phyloP scores from a whole-genome alignment of 2,888 invertebrate genomes.

The Liposcelis brunnea region DNA sequence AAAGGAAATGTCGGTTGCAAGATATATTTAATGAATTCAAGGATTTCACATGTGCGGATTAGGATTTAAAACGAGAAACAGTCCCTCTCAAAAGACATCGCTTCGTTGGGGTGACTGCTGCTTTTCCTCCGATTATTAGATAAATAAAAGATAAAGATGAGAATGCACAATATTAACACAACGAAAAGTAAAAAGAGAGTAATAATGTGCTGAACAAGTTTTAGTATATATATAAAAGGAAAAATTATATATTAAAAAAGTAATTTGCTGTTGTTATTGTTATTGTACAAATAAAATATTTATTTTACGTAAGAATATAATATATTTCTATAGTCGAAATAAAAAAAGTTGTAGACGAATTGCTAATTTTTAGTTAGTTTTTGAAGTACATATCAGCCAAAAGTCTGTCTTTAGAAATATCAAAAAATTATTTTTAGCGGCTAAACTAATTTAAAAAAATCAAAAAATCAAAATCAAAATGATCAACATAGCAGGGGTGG shows the following conservation, averaged over 20 bases:
- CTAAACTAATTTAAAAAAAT: background rate
- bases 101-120: conserved; percentile 94
- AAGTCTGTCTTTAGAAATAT: conserved; percentile 11
- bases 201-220: background rate
- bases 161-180: no score
- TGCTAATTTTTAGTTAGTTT: conserved; percentile 3
- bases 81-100: conserved; percentile 93
- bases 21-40: no score
- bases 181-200: no score
- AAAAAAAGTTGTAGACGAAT: background rate
- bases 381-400: conserved; percentile 15
- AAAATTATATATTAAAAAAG: background rate
- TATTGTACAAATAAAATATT: conserved; percentile 6
- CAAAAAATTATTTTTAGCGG: conserved; percentile 2
- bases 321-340: conserved; percentile 1
- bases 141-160: background rate
- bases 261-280: conserved; percentile 7
- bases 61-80: conserved; percentile 90
- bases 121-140: conserved; percentile 18
- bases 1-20: no score
- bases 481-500: conserved; percentile 82
- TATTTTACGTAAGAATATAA: conserved; percentile 11
- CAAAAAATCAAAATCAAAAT: conserved; percentile 33
- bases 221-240: conserved; percentile 1
- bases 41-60: conserved; percentile 70